Evolutionary conservation across 2,113 vertebrate genomes (phyloP).

Genomic region (Sylvia atricapilla): DNA sequence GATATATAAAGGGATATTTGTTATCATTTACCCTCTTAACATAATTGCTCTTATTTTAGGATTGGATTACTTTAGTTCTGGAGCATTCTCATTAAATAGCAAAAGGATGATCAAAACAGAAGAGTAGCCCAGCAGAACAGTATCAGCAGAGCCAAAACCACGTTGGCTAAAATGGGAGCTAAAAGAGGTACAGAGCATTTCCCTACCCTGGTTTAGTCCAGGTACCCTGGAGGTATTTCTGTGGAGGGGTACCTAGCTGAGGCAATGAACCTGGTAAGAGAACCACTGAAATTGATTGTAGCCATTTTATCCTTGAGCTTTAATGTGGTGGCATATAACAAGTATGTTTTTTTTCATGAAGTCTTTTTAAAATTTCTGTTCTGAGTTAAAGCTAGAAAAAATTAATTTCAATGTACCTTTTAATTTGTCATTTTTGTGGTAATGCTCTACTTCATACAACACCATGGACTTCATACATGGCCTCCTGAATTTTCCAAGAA

Average conservation of each 20-base stretch:
- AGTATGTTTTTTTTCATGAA: background rate
- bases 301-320: background rate
- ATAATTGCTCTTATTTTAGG: background rate
- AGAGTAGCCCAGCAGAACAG: background rate
- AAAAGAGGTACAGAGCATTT: background rate
- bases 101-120: rapidly evolving
- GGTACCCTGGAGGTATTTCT: background rate
- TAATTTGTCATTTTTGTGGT: background rate
- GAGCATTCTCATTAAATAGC: background rate
- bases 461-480: background rate
- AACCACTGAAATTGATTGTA: background rate
- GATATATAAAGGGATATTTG: background rate
- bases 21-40: background rate
- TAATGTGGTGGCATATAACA: background rate
- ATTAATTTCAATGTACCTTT: background rate
- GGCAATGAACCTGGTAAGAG: background rate
- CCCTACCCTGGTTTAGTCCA: background rate
- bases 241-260: background rate
- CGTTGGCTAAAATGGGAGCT: background rate
- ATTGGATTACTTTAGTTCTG: background rate
- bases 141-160: background rate
- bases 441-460: background rate
- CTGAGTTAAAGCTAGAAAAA: background rate
- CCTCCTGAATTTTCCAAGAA: slow-evolving; percentile 38
- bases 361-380: background rate